A percentile compares a stretch with the other conserved stretches of the same genome.
Conservation (phyloP, 2,113 vertebrate genomes). For the Nerophis ophidion region DNA sequence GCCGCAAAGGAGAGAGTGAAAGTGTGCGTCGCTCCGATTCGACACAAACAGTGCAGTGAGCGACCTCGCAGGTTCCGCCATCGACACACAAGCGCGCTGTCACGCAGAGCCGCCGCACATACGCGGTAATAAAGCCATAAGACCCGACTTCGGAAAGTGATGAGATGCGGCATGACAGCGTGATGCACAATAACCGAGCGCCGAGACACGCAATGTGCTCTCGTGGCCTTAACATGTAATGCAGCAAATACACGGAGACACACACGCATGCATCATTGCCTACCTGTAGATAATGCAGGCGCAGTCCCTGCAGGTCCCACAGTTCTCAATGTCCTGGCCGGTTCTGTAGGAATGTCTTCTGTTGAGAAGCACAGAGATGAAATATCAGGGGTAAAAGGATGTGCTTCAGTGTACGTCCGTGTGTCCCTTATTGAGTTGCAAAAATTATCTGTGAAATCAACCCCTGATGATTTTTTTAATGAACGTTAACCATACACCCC, state of each 20-base stretch:
- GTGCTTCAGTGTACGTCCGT: conserved; percentile 17
- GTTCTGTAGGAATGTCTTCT: conserved; percentile 82
- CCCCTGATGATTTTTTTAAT: conserved; percentile 61
- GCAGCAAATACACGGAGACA: neutral
- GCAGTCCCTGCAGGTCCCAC: conserved; percentile 83
- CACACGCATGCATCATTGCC: conserved; percentile 1
- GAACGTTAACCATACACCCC: conserved; percentile 32
- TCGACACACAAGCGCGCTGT: conserved; percentile 25
- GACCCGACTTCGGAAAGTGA: conserved; percentile 46
- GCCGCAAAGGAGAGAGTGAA: conserved; percentile 12
- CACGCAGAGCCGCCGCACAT: conserved; percentile 36
- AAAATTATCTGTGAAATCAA: conserved; percentile 38
- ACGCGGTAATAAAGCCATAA: conserved; percentile 32
- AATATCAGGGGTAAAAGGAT: conserved; percentile 54
- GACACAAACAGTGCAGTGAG: neutral
- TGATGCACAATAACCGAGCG: conserved; percentile 38
- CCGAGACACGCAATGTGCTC: conserved; percentile 35
- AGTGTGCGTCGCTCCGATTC: conserved; percentile 1
- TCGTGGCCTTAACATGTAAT: conserved; percentile 17
- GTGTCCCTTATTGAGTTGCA: conserved; percentile 7
- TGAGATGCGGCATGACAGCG: conserved; percentile 48
- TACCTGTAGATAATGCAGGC: conserved; percentile 89
- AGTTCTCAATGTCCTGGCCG: conserved; percentile 85
- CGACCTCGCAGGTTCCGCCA: neutral
- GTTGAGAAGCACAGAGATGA: conserved; percentile 59